Conservation (phyloP, 2,888 invertebrate genomes). For the Aspidiotus destructor region DNA sequence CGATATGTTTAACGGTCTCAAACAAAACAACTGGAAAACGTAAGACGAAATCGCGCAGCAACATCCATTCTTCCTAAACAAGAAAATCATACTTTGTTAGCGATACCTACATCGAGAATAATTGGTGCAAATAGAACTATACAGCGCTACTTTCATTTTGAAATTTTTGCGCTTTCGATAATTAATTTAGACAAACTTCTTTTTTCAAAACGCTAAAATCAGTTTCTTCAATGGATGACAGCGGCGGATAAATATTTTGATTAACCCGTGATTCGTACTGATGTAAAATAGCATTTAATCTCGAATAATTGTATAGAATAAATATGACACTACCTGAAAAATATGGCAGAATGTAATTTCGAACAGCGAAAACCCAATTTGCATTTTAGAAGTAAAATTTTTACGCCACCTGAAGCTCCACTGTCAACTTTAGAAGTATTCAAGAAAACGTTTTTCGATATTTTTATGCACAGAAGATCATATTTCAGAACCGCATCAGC, state of each 20-base stretch:
- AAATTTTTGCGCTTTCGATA: too few relatives aligned
- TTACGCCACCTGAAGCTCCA: background rate
- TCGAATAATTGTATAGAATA: constrained; percentile 66
- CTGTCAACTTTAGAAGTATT: background rate
- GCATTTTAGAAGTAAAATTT: background rate
- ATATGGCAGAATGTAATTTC: background rate
- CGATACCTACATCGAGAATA: too few relatives aligned
- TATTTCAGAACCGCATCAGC: constrained; percentile 20
- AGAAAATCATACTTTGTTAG: constrained; percentile 34
- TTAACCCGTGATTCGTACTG: constrained; percentile 52
- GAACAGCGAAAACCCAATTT: background rate
- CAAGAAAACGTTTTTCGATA: constrained; percentile 7
- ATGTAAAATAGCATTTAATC: constrained; percentile 56
- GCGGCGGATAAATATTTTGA: constrained; percentile 50
- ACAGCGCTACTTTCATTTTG: too few relatives aligned
- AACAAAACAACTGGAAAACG: constrained; percentile 54
- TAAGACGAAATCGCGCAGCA: constrained; percentile 58
- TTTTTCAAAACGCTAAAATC: constrained; percentile 55
- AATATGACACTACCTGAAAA: constrained; percentile 48
- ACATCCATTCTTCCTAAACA: constrained; percentile 66
- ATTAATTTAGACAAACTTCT: constrained; percentile 48
- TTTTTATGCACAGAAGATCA: constrained; percentile 17
- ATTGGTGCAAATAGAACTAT: too few relatives aligned
- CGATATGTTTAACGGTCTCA: constrained; percentile 46
- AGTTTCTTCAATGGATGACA: constrained; percentile 50